Conservation (phyloP, 2,888 invertebrate species). For the Noctua comes region DNA sequence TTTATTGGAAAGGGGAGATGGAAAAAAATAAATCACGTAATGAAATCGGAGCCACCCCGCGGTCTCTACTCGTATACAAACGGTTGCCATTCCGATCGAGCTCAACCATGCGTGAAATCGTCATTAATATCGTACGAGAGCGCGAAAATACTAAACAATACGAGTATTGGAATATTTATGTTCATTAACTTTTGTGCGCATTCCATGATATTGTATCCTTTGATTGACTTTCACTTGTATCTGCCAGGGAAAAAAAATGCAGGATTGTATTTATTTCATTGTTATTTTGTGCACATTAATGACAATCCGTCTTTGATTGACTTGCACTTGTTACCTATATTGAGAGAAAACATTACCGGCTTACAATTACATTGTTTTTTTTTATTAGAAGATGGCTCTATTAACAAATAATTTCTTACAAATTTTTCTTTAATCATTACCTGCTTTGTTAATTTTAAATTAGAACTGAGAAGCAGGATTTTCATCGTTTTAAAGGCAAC, state of each 20-base stretch:
- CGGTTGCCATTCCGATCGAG: constrained; percentile 76
- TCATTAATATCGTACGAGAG: constrained; percentile 81
- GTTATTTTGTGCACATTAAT: background rate
- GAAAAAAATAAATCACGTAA: constrained; percentile 84
- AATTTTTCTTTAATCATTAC: too few species aligned
- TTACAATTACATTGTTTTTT: background rate
- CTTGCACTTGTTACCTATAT: background rate
- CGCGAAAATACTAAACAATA: constrained; percentile 69
- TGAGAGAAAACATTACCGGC: too few species aligned
- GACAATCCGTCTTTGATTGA: background rate
- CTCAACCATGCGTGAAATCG: constrained; percentile 82
- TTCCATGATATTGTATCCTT: background rate
- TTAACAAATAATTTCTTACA: background rate
- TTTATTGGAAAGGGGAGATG: constrained; percentile 84
- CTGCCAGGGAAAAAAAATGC: background rate
- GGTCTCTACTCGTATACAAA: constrained; percentile 77
- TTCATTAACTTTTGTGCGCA: constrained; percentile 26
- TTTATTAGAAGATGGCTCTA: background rate
- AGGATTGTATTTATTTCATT: background rate
- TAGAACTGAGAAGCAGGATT: background rate
- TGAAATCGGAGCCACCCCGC: constrained; percentile 83
- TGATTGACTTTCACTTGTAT: background rate
- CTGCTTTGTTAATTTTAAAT: background rate
- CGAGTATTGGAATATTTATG: constrained; percentile 23
- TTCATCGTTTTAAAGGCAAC: background rate